phyloP scores from a whole-genome alignment of 2,113 vertebrate species.

The Lepisosteus oculatus region DNA sequence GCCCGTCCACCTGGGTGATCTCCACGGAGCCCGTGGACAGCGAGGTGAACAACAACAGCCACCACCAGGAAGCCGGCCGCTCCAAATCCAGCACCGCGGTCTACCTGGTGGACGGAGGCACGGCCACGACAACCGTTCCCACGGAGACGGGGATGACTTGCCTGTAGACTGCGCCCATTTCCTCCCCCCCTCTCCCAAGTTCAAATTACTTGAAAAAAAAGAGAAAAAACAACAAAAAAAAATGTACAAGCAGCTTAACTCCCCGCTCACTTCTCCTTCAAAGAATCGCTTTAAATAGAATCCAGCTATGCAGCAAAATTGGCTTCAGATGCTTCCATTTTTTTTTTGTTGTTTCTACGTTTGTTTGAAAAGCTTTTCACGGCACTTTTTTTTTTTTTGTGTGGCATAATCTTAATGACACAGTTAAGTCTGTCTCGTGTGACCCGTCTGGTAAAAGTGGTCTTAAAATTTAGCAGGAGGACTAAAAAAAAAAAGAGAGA shows the following conservation, averaged over 20 bases:
- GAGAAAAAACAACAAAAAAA: constrained; percentile 60
- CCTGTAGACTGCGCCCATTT: constrained; percentile 72
- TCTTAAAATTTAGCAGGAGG: constrained; percentile 72
- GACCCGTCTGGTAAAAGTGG: constrained; percentile 75
- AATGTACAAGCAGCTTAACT: constrained; percentile 58
- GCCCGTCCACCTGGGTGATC: constrained; percentile 95
- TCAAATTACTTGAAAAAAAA: constrained; percentile 43
- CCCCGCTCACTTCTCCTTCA: constrained; percentile 66
- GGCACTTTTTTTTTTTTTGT: constrained; percentile 33
- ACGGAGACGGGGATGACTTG: constrained; percentile 76
- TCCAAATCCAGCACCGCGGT: constrained; percentile 92
- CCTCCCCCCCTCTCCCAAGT: constrained; percentile 20
- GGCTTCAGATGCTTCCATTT: constrained; percentile 80
- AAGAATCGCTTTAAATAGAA: constrained; percentile 93
- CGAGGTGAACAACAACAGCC: constrained; percentile 74
- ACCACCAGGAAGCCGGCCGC: constrained; percentile 57
- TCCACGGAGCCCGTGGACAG: constrained; percentile 82
- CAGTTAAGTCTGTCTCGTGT: constrained; percentile 73
- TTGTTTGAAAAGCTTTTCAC: constrained; percentile 59
- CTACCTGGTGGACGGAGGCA: constrained; percentile 81
- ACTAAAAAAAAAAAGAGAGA: constrained; percentile 48
- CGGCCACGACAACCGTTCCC: constrained; percentile 75
- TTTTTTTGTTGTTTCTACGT: constrained; percentile 54
- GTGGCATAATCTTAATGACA: constrained; percentile 63
- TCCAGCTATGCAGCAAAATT: constrained; percentile 97